Evolutionary conservation across 1,140 invertebrate genomes (phyloP), one percentile per base, ranked within the genome.

Genomic region (Luehdorfia chinensis): DNA sequence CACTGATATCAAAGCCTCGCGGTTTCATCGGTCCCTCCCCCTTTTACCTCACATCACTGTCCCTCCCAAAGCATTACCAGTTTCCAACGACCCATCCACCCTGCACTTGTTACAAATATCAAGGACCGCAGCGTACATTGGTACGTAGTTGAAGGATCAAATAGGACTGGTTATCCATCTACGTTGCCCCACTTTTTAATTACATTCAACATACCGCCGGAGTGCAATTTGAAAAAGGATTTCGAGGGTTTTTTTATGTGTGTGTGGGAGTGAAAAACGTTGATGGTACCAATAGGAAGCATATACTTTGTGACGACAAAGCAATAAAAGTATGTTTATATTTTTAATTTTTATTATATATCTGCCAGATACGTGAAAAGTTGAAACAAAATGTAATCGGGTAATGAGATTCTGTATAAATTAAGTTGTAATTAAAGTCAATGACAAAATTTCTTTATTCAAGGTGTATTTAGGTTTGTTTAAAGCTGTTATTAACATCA

Each of bases 211-310:
- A 68, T 62, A 60, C 59, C 53, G 51, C 43, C 33, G 37, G 57
- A 67, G 65, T 69, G 73, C 61, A 72, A 69, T 69, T 72, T 71
- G 55, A 69, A 72, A 76, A 67, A 65, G 64, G 65, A 73, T 73
- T 73, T 71, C 48, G 63, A 60, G 67, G 54, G 59, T 69, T 72
- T 61, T 62, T 75, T 61, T 61, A 63, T 55, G 60, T 63, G 53
- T 39, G 44, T 47, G 41, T 57, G 55, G 52, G 55, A 60, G 59
- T 60, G 49, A 52, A 58, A 62, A 57, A 39, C 36, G 21, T 39
- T 21, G 16, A 37, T 37, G 19, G 19, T 7, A 4, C 34, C 34
- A 23, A 37, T 37, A 37, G 8, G 25, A n/a, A n/a, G n/a, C n/a
- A n/a, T n/a, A n/a, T n/a, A n/a, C n/a, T n/a, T n/a, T n/a, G n/a